A percentile compares a stretch with the other conserved stretches of the same genome.
Evolutionary conservation across 2,113 vertebrate species (phyloP).

Genomic region (Herpetotheres cachinnans): DNA sequence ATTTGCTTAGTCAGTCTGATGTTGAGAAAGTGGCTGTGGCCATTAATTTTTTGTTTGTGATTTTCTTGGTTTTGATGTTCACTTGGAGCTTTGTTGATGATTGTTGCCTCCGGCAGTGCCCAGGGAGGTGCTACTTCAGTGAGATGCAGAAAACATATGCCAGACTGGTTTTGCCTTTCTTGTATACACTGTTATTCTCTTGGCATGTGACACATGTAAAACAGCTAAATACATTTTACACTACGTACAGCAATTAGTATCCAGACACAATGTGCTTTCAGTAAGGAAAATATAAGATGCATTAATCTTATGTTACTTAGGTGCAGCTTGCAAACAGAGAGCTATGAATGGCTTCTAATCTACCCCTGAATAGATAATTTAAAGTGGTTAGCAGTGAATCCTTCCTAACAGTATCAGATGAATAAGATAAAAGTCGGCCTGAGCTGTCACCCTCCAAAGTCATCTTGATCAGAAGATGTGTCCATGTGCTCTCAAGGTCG

Average conservation of each 20-base stretch:
- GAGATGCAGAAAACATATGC: background rate
- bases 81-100: background rate
- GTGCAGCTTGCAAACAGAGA: background rate
- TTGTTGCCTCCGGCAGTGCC: conserved; percentile 9
- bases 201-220: background rate
- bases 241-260: background rate
- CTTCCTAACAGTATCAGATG: background rate
- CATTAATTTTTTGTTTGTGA: background rate
- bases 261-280: background rate
- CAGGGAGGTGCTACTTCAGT: background rate
- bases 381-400: background rate
- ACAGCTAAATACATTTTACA: background rate
- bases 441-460: background rate
- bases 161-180: background rate
- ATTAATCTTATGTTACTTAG: background rate
- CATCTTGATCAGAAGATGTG: background rate
- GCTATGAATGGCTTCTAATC: background rate
- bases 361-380: background rate
- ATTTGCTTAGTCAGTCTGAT: background rate
- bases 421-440: background rate
- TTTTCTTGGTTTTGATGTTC: background rate
- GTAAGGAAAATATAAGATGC: background rate
- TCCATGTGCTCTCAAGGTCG: background rate
- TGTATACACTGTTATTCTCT: background rate
- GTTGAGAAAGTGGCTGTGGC: background rate